Percentiles rank a stretch among this genome's conserved stretches.
These are phyloP conservation scores for Microctonus brassicae DNA, from an alignment of 2,888 invertebrate species.

Conservation along the genomic window DNA sequence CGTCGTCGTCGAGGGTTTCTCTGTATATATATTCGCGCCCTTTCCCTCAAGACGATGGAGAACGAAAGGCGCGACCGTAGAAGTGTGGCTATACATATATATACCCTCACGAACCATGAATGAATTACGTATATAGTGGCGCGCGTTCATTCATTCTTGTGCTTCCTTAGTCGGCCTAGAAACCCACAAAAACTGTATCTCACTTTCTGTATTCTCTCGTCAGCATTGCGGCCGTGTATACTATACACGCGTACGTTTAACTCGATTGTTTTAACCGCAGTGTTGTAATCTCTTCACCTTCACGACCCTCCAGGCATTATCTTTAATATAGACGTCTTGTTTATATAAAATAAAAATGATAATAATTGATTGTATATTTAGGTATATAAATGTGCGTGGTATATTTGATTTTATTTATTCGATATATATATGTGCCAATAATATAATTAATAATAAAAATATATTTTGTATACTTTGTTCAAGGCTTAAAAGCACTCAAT, in stretches of 20 bases:
- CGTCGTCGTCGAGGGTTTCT: slow-evolving; percentile 24
- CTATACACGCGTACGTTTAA: too few species aligned
- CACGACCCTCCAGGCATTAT: neutral
- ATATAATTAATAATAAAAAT: neutral
- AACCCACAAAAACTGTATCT: slow-evolving; percentile 66
- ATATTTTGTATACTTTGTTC: neutral
- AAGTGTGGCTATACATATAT: slow-evolving; percentile 51
- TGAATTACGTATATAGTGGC: slow-evolving; percentile 66
- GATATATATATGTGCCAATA: neutral
- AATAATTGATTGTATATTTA: too few species aligned
- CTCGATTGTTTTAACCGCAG: neutral
- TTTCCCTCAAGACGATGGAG: slow-evolving; percentile 40
- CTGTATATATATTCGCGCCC: slow-evolving; percentile 29
- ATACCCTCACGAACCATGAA: slow-evolving; percentile 65
- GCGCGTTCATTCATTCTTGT: slow-evolving; percentile 66
- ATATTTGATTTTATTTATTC: neutral
- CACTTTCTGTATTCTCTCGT: slow-evolving; percentile 1
- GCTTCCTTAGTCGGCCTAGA: slow-evolving; percentile 65
- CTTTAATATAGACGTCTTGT: neutral
- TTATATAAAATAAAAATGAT: neutral
- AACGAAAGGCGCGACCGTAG: slow-evolving; percentile 41
- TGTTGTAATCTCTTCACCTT: neutral
- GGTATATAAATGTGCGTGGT: neutral
- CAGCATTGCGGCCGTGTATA: neutral
- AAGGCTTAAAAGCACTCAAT: neutral